Conservation (phyloP, 2,113 vertebrate genomes). For the Chionomys nivalis region DNA sequence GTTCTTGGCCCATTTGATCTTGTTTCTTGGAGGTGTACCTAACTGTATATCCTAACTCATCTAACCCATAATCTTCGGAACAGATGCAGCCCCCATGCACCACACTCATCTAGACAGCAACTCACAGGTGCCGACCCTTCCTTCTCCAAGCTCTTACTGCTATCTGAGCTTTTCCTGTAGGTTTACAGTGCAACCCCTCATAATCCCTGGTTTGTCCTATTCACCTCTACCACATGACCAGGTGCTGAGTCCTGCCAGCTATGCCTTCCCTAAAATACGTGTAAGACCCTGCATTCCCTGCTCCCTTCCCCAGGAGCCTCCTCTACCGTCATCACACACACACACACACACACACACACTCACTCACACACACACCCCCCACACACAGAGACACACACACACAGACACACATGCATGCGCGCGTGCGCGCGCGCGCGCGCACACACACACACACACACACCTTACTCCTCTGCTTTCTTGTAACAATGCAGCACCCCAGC, state of each 20-base stretch:
- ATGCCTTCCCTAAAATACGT: not conserved
- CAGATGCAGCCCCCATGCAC: not conserved
- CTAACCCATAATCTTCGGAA: not conserved
- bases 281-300: not conserved
- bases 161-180: accelerated
- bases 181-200: not conserved
- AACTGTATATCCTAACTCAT: not conserved
- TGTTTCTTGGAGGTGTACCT: not conserved
- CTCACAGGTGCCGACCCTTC: not conserved
- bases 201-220: not conserved
- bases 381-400: not conserved
- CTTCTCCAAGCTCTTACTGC: not conserved
- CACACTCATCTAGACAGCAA: not conserved
- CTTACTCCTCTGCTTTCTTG: not conserved
- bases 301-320: not conserved
- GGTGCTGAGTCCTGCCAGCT: not conserved
- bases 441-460: not conserved
- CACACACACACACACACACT: not conserved
- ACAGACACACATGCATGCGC: not conserved
- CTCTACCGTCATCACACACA: not conserved
- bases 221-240: not conserved
- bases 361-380: not conserved
- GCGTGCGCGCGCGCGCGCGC: not conserved
- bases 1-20: not conserved
- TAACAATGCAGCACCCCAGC: not conserved